phyloP scores from a whole-genome alignment of 2,113 vertebrate species.

The Aleadryas rufinucha region DNA sequence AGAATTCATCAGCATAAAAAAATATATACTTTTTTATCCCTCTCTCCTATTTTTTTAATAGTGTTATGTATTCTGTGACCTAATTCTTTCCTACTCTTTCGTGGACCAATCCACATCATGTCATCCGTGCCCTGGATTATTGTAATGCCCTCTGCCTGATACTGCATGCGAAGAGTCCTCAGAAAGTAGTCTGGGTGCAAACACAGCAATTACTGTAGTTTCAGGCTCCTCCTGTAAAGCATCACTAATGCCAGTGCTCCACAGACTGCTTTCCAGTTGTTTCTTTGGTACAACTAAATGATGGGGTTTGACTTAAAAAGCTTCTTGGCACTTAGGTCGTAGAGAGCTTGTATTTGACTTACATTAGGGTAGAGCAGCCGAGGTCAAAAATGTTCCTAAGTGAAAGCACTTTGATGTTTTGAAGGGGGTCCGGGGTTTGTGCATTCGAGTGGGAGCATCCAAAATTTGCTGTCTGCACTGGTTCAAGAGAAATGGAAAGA shows the following conservation, averaged over 20 bases:
- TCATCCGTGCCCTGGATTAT: neutral
- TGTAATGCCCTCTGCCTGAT: neutral
- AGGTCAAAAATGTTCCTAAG: neutral
- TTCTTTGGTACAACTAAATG: constrained; percentile 26
- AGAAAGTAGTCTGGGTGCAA: neutral
- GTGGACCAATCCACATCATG: neutral
- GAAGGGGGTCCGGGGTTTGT: neutral
- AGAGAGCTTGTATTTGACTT: neutral
- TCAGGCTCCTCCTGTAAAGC: neutral
- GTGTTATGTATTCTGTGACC: neutral
- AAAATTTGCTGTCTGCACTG: neutral
- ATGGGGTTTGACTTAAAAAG: neutral
- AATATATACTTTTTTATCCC: neutral
- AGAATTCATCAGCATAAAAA: neutral
- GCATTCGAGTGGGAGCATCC: neutral
- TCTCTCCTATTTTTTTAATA: neutral
- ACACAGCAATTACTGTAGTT: neutral
- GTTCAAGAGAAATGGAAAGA: neutral
- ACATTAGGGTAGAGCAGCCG: neutral
- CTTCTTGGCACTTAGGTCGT: neutral
- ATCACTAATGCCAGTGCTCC: neutral
- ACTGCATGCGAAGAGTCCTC: neutral
- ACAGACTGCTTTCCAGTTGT: neutral
- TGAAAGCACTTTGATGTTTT: neutral
- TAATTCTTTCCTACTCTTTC: neutral